These are phyloP conservation scores for Drosophila melanosoma DNA, from an alignment of 2,888 invertebrate genomes.

Conservation along the genomic window DNA sequence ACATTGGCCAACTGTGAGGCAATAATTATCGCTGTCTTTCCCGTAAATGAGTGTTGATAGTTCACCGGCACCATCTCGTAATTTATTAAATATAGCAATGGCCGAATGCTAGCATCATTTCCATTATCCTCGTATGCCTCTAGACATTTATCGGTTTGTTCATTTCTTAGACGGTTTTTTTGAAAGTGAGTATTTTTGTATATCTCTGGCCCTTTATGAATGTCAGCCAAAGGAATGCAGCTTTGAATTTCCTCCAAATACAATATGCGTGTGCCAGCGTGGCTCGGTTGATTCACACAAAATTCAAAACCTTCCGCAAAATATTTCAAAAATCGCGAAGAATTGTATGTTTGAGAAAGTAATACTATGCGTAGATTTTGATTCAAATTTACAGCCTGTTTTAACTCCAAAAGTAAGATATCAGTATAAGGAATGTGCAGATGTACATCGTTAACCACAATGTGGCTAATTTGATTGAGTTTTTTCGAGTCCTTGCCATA, in stretches of 20 bases:
- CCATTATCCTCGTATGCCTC: conserved; percentile 59
- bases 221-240: conserved; percentile 23
- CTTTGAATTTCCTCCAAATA: conserved; percentile 61
- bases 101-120: conserved; percentile 50
- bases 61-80: conserved; percentile 62
- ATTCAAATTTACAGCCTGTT: conserved; percentile 24
- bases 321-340: conserved; percentile 24
- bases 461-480: conserved; percentile 50
- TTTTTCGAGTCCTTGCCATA: conserved; percentile 18
- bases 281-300: not conserved
- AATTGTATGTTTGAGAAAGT: conserved; percentile 37
- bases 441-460: conserved; percentile 64
- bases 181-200: conserved; percentile 42
- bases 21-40: conserved; percentile 61
- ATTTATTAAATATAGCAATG: conserved; percentile 57
- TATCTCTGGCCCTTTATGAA: conserved; percentile 36
- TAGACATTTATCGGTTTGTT: conserved; percentile 59
- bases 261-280: conserved; percentile 8
- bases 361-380: conserved; percentile 53
- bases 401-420: conserved; percentile 56
- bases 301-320: conserved; percentile 56
- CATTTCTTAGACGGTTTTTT: conserved; percentile 40
- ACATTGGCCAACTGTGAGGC: conserved; percentile 53
- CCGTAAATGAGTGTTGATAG: conserved; percentile 61
- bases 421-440: conserved; percentile 60